A percentile compares a stretch with the other conserved stretches of the same genome.
Evolutionary conservation across 2,888 invertebrate species (phyloP).

Genomic region (Caenorhabditis japonica): DNA sequence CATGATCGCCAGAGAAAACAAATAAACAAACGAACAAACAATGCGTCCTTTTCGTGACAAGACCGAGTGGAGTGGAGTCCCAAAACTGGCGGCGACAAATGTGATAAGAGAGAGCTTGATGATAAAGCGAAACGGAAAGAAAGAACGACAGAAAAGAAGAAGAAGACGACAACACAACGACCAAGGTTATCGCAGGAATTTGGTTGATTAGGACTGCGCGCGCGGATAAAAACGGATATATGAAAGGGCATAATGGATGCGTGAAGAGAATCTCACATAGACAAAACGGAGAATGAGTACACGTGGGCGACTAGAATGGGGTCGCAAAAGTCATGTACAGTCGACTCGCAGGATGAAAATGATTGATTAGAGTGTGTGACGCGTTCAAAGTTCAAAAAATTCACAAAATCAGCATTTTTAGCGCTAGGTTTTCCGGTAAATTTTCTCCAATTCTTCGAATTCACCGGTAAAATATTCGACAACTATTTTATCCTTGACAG

Average conservation of each 20-base stretch:
- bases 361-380: too few species aligned
- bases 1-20: conserved; percentile 1
- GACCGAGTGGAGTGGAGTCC: conserved; percentile 10
- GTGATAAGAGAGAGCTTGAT: conserved; percentile 25
- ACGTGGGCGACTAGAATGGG: conserved; percentile 31
- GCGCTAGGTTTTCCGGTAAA: too few species aligned
- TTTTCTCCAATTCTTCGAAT: too few species aligned
- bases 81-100: conserved; percentile 2
- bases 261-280: too few species aligned
- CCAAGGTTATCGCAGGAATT: conserved; percentile 39
- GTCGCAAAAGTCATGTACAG: background rate
- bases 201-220: conserved; percentile 24
- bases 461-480: too few species aligned
- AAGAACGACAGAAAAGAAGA: conserved; percentile 16
- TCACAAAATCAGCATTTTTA: too few species aligned
- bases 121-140: conserved; percentile 1
- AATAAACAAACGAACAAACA: conserved; percentile 27
- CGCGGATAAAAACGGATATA: conserved; percentile 28
- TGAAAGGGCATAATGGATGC: conserved; percentile 34
- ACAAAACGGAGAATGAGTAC: conserved; percentile 12
- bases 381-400: too few species aligned
- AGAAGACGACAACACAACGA: conserved; percentile 7
- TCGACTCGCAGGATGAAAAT: too few species aligned
- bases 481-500: too few species aligned
- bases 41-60: conserved; percentile 16